These are phyloP conservation scores for Dinoponera quadriceps DNA, from an alignment of 1,140 invertebrate genomes.

Conservation along the genomic window DNA sequence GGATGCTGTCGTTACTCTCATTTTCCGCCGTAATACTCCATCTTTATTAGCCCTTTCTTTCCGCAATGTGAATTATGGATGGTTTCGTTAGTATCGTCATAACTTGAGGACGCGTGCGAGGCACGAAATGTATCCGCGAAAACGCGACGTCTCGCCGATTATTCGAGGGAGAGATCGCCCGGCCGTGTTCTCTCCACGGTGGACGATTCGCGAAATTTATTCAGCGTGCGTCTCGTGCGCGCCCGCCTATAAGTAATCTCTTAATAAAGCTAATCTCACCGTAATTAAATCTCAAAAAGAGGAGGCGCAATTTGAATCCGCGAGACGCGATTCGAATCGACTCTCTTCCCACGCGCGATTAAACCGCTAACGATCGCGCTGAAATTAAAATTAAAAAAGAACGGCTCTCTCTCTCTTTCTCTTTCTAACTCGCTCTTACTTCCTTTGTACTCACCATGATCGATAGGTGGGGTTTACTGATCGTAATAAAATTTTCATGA, in stretches of 20 bases:
- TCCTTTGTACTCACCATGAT: not conserved
- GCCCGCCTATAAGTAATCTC: not conserved
- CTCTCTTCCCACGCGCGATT: not conserved
- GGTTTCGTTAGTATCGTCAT: not conserved
- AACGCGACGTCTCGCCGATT: not conserved
- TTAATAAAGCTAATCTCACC: slow-evolving; percentile 4
- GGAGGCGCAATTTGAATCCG: not conserved
- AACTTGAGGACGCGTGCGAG: not conserved
- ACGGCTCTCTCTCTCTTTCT: not conserved
- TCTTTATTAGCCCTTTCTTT: slow-evolving; percentile 41
- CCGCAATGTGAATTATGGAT: not conserved
- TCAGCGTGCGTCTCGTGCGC: not conserved
- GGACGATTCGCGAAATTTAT: not conserved
- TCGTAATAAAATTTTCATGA: not conserved
- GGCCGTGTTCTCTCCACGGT: no score
- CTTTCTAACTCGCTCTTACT: no score
- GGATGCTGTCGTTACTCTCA: slow-evolving; percentile 34
- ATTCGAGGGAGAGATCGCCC: no score
- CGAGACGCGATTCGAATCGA: not conserved
- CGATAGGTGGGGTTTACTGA: not conserved
- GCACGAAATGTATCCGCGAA: not conserved
- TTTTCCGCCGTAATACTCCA: slow-evolving; percentile 23
- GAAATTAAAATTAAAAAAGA: slow-evolving; percentile 12
- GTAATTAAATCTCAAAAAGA: not conserved
- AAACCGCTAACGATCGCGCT: not conserved